Conservation (phyloP, 2,888 invertebrate genomes). For the Scrobipalpa costella region DNA sequence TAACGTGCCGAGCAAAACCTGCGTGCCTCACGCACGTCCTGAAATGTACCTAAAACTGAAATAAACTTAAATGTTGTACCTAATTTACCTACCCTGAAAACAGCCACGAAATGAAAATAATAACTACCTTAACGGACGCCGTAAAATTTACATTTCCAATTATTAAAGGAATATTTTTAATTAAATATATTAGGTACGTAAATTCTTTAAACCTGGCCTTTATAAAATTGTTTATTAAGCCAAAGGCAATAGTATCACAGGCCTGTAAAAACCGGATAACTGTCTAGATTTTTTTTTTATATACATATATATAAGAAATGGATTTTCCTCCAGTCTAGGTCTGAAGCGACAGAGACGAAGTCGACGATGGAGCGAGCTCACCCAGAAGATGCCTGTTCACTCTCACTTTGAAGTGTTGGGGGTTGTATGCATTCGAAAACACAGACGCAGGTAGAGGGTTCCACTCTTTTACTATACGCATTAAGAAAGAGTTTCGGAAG, state of each 20-base stretch:
- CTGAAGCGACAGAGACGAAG: no score
- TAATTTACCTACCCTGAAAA: conserved; percentile 16
- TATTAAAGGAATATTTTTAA: conserved; percentile 19
- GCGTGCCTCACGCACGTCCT: conserved; percentile 66
- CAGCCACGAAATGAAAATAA: conserved; percentile 12
- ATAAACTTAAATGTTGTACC: conserved; percentile 41
- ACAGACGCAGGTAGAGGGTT: no score
- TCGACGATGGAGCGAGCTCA: no score
- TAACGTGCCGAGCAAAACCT: conserved; percentile 42
- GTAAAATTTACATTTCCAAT: conserved; percentile 16
- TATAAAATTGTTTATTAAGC: conserved; percentile 12
- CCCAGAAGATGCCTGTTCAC: no score
- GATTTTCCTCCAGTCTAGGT: no score
- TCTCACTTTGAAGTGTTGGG: no score
- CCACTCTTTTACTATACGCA: no score
- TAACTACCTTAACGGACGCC: conserved; percentile 9
- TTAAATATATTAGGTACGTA: conserved; percentile 2
- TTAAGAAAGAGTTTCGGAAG: no score
- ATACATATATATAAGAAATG: no score
- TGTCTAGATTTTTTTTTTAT: no score
- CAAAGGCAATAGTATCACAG: conserved; percentile 11
- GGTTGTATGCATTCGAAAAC: no score
- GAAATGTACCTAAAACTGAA: conserved; percentile 1
- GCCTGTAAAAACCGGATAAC: background rate
- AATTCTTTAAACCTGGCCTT: background rate